Evolutionary conservation across 2,797 vertebrate genomes (phyloP), one percentile per base, ranked within the genome.

Genomic region (Hypotaenidia okinawae): DNA sequence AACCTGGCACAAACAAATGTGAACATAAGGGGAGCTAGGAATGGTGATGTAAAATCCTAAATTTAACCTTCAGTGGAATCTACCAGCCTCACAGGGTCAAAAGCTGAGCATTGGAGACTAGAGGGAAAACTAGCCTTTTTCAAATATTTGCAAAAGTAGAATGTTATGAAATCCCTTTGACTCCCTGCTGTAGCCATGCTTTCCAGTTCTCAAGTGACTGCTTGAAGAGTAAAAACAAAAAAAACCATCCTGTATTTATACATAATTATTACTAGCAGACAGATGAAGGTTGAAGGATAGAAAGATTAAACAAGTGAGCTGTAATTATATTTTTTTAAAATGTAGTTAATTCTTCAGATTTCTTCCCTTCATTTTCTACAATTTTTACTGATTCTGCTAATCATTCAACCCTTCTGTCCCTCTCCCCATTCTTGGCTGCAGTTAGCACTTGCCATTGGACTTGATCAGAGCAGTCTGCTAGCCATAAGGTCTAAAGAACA

Each of bases 1-100:
- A 94, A 37, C 57, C 72, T 96, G 72, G 89, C 72, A 94, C 52
- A 95, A 87, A 43, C 17, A 89, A 92, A 32, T n/a, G 67, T 33
- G 78, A 96, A 87, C 78, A 77, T 80, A 94, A 87, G 80, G 84
- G 52, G 67, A 89, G 27, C 39, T 82, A 73, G 22, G 32, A 81
- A 79, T 73, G 81, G 30, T 92, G 95, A 91, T 2, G 27, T 89
- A 76, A 94, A 95, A 54, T 17, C 27, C 68, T 96, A 84, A 79
- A 89, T 95, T 41, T 83, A 67, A 64, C 30, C n/a, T 70, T 77
- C 59, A 49, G 18, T 76, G 52, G 61, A 87, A 79, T 43, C 62
- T 55, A 55, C 39, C 70, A 83, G 24, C 19, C 22, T 87, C 52
- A 39, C 70, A 74, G 39, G 30, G 67, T 94, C 78, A 89, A 91